Conservation (phyloP, 2,888 invertebrate species). For the Tenthredo livida region DNA sequence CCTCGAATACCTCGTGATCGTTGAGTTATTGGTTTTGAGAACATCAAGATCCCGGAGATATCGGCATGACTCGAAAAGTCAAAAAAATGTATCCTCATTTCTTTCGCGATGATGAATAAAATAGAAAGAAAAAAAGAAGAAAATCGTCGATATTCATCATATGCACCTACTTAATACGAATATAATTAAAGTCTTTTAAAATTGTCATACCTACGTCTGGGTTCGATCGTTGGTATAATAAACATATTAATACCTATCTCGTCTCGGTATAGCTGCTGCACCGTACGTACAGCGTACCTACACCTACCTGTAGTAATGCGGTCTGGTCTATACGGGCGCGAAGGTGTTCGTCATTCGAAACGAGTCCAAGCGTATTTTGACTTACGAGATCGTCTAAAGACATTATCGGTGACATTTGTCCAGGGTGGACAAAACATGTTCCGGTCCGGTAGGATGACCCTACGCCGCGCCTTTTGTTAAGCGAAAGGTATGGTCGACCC, state of each 20-base stretch:
- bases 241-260: neutral
- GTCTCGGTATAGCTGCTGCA: neutral
- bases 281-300: neutral
- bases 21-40: too few relatives aligned
- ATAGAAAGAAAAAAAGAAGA: too few relatives aligned
- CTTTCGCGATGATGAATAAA: too few relatives aligned
- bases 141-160: too few relatives aligned
- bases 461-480: slow-evolving; percentile 78
- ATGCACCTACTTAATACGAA: too few relatives aligned
- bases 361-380: slow-evolving; percentile 65
- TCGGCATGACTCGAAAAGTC: too few relatives aligned
- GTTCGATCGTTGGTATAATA: neutral
- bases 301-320: neutral
- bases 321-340: neutral
- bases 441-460: slow-evolving; percentile 78
- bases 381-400: slow-evolving; percentile 67
- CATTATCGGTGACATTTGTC: slow-evolving; percentile 74
- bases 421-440: slow-evolving; percentile 77
- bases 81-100: too few relatives aligned
- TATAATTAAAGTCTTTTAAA: neutral
- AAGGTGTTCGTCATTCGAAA: slow-evolving; percentile 52
- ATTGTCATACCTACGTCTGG: neutral
- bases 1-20: neutral
- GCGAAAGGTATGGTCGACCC: slow-evolving; percentile 75
- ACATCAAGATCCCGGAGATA: too few relatives aligned